phyloP scores from a whole-genome alignment of 2,113 vertebrate species.

The Porphyrio hochstetteri region DNA sequence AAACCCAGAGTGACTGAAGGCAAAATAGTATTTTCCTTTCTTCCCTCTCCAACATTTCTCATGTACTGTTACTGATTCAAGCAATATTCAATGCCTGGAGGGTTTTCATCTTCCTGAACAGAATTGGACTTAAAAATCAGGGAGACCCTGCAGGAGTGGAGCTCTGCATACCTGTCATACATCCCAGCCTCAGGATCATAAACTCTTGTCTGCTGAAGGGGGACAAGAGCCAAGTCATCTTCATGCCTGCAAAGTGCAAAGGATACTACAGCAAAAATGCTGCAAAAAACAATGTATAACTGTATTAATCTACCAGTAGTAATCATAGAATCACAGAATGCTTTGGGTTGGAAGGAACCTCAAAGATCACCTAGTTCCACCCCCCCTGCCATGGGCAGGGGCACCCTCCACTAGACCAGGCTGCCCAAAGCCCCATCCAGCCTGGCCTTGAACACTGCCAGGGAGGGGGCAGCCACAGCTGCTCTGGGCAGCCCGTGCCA shows the following conservation, averaged over 20 bases:
- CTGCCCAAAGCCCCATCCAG: no score
- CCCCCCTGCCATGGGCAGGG: no score
- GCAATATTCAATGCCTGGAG: not conserved
- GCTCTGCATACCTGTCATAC: accelerated
- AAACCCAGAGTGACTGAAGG: not conserved
- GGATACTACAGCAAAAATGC: not conserved
- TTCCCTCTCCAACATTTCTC: not conserved
- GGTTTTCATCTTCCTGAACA: not conserved
- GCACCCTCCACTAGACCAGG: no score
- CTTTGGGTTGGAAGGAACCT: no score
- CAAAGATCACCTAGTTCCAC: no score
- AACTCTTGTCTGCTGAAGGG: not conserved
- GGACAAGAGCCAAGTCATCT: not conserved
- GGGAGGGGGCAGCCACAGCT: no score
- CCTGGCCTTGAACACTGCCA: no score
- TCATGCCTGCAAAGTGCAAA: not conserved
- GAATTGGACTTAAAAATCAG: not conserved
- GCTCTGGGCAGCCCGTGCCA: no score
- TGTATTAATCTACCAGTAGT: not conserved
- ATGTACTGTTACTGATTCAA: not conserved
- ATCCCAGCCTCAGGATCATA: not conserved
- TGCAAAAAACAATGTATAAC: not conserved
- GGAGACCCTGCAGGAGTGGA: not conserved
- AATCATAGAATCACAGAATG: no score
- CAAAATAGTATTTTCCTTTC: not conserved